These are phyloP conservation scores for Sipunculus nudus DNA, from an alignment of 2,888 invertebrate genomes.

Conservation along the genomic window DNA sequence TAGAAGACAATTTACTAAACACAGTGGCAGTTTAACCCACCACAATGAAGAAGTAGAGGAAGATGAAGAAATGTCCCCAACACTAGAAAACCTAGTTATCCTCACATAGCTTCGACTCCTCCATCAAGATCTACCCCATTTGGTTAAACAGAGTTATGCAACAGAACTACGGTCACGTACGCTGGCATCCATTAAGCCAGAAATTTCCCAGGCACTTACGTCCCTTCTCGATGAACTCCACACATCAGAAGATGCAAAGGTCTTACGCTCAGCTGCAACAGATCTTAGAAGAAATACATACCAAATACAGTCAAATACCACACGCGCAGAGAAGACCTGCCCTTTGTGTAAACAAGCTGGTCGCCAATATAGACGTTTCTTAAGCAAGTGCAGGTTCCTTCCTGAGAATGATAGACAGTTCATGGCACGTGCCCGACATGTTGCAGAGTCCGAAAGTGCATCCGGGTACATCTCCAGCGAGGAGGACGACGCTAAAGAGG, in stretches of 20 bases:
- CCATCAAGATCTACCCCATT: slow-evolving; percentile 19
- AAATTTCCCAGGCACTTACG: slow-evolving; percentile 35
- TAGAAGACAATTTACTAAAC: slow-evolving; percentile 34
- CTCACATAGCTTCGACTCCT: slow-evolving; percentile 36
- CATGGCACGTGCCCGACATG: slow-evolving; percentile 20
- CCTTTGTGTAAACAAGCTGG: slow-evolving; percentile 37
- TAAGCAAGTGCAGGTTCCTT: slow-evolving; percentile 35
- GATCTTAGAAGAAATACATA: not conserved
- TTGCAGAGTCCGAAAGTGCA: too few relatives aligned
- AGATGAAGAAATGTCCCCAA: slow-evolving; percentile 30
- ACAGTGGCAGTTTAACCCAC: slow-evolving; percentile 16
- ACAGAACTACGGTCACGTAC: slow-evolving; percentile 37
- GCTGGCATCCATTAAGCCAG: slow-evolving; percentile 39
- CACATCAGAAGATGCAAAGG: slow-evolving; percentile 19
- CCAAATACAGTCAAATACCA: too few relatives aligned
- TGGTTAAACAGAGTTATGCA: slow-evolving; percentile 40
- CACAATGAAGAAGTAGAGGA: slow-evolving; percentile 10
- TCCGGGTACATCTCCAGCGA: too few relatives aligned
- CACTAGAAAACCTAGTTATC: slow-evolving; percentile 37
- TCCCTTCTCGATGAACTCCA: slow-evolving; percentile 37
- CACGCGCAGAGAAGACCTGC: slow-evolving; percentile 8
- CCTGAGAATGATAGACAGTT: slow-evolving; percentile 34
- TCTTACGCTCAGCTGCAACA: slow-evolving; percentile 18
- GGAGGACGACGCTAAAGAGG: slow-evolving; percentile 2
- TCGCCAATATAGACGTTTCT: slow-evolving; percentile 24